Evolutionary conservation across 2,797 vertebrate species (phyloP).

Genomic region (Channallabes apus): DNA sequence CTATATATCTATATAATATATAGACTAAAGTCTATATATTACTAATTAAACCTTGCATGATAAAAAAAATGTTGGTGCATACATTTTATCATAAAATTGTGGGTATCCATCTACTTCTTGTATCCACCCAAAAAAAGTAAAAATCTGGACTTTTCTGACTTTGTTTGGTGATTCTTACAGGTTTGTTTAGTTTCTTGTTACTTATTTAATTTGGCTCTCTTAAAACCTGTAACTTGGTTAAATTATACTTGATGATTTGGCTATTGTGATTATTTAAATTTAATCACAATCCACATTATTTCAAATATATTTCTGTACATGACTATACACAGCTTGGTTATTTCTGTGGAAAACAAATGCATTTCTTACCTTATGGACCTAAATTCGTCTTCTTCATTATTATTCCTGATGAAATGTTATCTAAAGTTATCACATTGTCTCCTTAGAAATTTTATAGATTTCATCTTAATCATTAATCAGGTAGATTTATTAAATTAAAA

Average conservation of each 20-base stretch:
- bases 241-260: neutral
- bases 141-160: neutral
- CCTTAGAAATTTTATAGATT: neutral
- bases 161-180: neutral
- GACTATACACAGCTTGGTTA: neutral
- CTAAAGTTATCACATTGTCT: neutral
- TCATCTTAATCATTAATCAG: no score
- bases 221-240: neutral
- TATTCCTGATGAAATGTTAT: conserved; percentile 1
- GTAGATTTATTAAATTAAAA: neutral
- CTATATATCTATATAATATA: no score
- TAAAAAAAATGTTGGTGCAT: no score
- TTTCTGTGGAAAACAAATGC: neutral
- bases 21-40: no score
- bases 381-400: neutral
- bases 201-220: neutral
- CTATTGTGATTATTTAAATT: neutral
- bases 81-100: no score
- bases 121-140: neutral
- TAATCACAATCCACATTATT: neutral
- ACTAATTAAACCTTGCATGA: no score
- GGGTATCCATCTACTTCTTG: neutral
- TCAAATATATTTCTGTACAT: neutral
- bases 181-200: neutral
- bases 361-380: neutral